Evolutionary conservation across 2,113 vertebrate species (phyloP).

Genomic region (Platycercus adscitus): DNA sequence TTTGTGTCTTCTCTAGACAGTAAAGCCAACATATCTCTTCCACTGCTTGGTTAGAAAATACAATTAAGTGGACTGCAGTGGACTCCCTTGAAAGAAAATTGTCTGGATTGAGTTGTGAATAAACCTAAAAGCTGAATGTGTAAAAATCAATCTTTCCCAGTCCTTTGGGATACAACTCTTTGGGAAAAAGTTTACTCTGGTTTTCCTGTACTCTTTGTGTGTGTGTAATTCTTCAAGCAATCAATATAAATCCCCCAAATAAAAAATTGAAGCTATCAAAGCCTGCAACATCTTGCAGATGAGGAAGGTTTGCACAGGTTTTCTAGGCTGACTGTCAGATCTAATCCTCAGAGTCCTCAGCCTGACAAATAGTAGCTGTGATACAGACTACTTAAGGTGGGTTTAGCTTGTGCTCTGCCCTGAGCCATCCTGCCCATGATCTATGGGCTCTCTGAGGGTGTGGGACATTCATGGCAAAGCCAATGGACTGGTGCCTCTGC

Average conservation of each 20-base stretch:
- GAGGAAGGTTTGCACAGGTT: slow-evolving; percentile 32
- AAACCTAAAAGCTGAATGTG: slow-evolving; percentile 53
- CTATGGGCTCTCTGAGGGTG: not conserved
- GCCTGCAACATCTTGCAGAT: slow-evolving; percentile 26
- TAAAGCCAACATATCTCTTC: slow-evolving; percentile 71
- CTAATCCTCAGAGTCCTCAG: not conserved
- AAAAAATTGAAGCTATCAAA: slow-evolving; percentile 66
- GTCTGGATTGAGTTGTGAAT: slow-evolving; percentile 74
- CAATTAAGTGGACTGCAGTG: slow-evolving; percentile 72
- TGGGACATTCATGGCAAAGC: not conserved
- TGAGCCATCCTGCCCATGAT: not conserved
- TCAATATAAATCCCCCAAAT: slow-evolving; percentile 68
- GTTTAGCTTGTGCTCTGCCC: not conserved
- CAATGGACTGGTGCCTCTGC: fast-evolving
- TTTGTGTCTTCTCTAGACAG: slow-evolving; percentile 56
- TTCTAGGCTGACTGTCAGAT: not conserved
- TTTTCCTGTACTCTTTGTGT: slow-evolving; percentile 25
- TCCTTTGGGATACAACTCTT: slow-evolving; percentile 37
- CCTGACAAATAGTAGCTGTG: not conserved
- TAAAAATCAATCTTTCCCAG: slow-evolving; percentile 71
- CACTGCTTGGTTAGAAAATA: slow-evolving; percentile 70
- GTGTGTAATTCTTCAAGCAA: slow-evolving; percentile 45
- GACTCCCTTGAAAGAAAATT: slow-evolving; percentile 68
- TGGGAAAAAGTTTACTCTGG: slow-evolving; percentile 65
- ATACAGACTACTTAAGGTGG: not conserved